These are phyloP conservation scores for Psilopogon haemacephalus DNA, from an alignment of 2,113 vertebrate genomes.

Conservation along the genomic window DNA sequence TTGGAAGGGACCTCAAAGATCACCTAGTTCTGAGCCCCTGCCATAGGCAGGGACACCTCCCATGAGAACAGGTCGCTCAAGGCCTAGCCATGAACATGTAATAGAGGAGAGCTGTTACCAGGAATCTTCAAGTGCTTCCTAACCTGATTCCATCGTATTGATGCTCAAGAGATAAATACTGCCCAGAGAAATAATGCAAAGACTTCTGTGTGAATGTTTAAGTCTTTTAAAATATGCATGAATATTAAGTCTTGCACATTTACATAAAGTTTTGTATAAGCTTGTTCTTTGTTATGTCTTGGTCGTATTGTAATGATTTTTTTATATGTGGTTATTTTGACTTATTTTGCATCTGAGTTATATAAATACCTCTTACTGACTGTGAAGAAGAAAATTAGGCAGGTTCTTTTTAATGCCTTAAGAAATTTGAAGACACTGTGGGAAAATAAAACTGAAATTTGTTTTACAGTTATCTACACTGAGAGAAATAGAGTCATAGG, in stretches of 20 bases:
- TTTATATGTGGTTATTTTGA: background rate
- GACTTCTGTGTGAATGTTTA: background rate
- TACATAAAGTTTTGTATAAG: background rate
- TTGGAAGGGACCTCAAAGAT: no score
- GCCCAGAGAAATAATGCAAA: background rate
- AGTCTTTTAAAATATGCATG: background rate
- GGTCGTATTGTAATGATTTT: background rate
- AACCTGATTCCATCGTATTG: rapidly evolving
- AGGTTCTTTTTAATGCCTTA: background rate
- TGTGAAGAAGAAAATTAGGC: background rate
- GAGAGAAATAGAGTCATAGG: background rate
- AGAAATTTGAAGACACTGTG: background rate
- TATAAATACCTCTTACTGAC: background rate
- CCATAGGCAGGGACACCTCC: no score
- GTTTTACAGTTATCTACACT: background rate
- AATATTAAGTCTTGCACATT: background rate
- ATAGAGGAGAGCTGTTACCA: background rate
- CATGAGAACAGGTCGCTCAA: no score
- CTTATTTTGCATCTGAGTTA: background rate
- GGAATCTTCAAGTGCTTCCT: background rate
- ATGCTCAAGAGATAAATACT: background rate
- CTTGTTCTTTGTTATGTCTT: background rate
- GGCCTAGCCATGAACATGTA: no score
- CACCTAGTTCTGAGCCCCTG: no score
- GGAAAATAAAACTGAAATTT: background rate